phyloP scores from a whole-genome alignment of 2,888 invertebrate genomes.

The Andricus quercusramuli region DNA sequence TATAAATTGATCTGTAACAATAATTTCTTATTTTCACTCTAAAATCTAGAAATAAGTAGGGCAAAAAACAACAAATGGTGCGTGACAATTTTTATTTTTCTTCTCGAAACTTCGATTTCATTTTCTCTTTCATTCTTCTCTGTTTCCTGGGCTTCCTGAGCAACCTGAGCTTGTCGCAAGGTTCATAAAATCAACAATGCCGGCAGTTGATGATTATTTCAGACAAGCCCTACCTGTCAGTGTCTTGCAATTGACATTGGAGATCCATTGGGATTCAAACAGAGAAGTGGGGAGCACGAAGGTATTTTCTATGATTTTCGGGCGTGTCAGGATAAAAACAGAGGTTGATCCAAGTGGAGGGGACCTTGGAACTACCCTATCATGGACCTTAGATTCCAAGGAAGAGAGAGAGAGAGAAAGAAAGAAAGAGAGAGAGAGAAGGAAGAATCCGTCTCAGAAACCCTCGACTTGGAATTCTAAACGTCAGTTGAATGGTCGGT shows the following conservation, averaged over 20 bases:
- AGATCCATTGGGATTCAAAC: background rate
- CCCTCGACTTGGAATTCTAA: conserved; percentile 44
- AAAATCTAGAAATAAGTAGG: too few species aligned
- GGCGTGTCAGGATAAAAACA: conserved; percentile 34
- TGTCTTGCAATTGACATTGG: background rate
- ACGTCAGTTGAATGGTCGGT: conserved; percentile 61
- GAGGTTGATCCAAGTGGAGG: conserved; percentile 8
- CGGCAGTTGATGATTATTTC: conserved; percentile 3
- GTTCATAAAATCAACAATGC: background rate
- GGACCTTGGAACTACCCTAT: conserved; percentile 38
- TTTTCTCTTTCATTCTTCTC: background rate
- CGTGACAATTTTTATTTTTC: too few species aligned
- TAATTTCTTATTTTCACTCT: too few species aligned
- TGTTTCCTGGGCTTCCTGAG: background rate
- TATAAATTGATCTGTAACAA: too few species aligned
- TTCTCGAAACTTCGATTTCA: background rate
- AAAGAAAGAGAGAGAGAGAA: conserved; percentile 38
- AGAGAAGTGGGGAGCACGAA: background rate
- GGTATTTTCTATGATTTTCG: conserved; percentile 29
- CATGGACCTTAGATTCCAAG: conserved; percentile 10
- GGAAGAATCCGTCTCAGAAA: conserved; percentile 17
- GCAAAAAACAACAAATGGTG: too few species aligned
- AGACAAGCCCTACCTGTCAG: background rate
- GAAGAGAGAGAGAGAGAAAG: conserved; percentile 29
- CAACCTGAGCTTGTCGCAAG: background rate